Evolutionary conservation across 2,797 vertebrate genomes (phyloP).

Genomic region (Cynopterus sphinx): DNA sequence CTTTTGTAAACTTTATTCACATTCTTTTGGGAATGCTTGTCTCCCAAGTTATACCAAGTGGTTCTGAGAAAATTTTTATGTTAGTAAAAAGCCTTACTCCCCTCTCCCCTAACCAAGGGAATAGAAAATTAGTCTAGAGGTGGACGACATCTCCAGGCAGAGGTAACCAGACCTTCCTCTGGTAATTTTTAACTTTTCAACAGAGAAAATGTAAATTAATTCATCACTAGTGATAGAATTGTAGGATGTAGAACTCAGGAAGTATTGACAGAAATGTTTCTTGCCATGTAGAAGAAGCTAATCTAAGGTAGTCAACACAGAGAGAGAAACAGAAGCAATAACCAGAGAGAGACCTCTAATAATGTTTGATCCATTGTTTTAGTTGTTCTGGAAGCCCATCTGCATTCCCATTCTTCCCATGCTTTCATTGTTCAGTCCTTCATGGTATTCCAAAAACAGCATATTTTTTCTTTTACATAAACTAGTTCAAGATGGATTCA

Average conservation of each 20-base stretch:
- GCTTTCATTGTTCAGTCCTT: background rate
- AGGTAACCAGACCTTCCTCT: background rate
- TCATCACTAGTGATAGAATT: background rate
- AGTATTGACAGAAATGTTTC: background rate
- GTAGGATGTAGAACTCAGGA: background rate
- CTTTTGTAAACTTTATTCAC: background rate
- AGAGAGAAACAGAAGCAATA: background rate
- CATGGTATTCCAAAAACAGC: background rate
- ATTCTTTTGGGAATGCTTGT: background rate
- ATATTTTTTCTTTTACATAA: constrained; percentile 1
- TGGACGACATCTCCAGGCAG: background rate
- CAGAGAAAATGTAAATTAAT: background rate
- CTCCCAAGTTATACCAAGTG: background rate
- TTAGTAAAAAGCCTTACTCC: background rate
- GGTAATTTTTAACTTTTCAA: background rate
- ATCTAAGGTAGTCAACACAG: background rate
- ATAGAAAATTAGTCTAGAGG: background rate
- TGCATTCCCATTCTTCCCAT: background rate
- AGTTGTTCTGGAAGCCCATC: background rate
- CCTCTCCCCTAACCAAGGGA: background rate
- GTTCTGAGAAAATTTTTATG: constrained; percentile 5
- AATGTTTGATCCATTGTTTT: background rate
- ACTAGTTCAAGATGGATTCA: background rate
- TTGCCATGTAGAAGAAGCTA: background rate
- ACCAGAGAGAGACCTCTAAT: background rate